Conservation (phyloP, 2,888 invertebrate genomes). For the Pristionchus entomophagus region DNA sequence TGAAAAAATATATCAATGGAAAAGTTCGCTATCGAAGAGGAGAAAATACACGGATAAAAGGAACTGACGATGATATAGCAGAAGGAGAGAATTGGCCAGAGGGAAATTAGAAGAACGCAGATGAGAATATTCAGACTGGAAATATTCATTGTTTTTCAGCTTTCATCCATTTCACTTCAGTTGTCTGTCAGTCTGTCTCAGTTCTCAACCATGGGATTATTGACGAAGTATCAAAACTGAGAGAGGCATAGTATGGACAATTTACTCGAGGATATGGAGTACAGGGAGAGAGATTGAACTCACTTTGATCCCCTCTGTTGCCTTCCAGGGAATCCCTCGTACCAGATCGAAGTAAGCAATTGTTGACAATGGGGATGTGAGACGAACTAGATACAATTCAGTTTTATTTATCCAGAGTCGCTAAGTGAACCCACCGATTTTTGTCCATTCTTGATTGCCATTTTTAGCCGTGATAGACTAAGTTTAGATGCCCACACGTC, state of each 20-base stretch:
- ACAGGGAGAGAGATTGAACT: background rate
- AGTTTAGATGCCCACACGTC: slow-evolving; percentile 74
- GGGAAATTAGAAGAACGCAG: slow-evolving; percentile 78
- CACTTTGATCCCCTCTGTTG: slow-evolving; percentile 60
- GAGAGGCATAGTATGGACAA: no score
- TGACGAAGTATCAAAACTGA: no score
- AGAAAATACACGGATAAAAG: background rate
- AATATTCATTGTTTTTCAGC: no score
- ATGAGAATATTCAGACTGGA: slow-evolving; percentile 77
- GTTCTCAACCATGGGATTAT: no score
- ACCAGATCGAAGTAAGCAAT: slow-evolving; percentile 80
- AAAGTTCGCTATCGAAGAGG: background rate
- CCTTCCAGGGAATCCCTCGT: slow-evolving; percentile 79
- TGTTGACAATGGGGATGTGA: slow-evolving; percentile 81
- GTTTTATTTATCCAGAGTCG: background rate
- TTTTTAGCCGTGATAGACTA: slow-evolving; percentile 78
- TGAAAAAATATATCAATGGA: slow-evolving; percentile 45
- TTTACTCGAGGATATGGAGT: no score
- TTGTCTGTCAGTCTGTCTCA: no score
- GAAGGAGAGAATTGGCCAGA: slow-evolving; percentile 78
- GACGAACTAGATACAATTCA: slow-evolving; percentile 78
- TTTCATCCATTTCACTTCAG: no score
- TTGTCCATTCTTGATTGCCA: slow-evolving; percentile 81
- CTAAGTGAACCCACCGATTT: slow-evolving; percentile 78
- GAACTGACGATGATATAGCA: slow-evolving; percentile 69